Evolutionary conservation across 2,888 invertebrate genomes (phyloP), one percentile per base, ranked within the genome.

Genomic region (Pyrgus malvae): DNA sequence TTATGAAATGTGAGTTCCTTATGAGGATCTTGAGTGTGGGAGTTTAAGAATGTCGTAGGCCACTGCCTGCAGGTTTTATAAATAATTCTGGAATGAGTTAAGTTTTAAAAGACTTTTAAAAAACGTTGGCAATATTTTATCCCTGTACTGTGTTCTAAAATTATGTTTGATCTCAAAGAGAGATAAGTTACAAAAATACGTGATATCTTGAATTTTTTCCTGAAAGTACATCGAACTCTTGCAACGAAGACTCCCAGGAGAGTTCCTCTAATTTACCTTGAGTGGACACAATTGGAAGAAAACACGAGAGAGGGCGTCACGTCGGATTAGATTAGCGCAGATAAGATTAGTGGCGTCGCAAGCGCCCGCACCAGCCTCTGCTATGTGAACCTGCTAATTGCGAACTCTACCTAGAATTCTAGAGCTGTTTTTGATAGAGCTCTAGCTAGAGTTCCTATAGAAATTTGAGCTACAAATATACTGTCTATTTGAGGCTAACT

Each of bases 211-310:
- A 9, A 2, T 12, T 33, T 66, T 74, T 73, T 71, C 69, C 67
- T 74, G 55, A 67, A 68, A 66, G 70, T 72, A 68, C 74, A 78
- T 74, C 75, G 72, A 78, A 80, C 75, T 69, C 67, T 73, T 78
- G 74, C 73, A 72, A 75, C 78, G 76, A 73, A 64, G 73, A 78
- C 66, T 82, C 86, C 71, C 83, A 55, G 61, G 83, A 83, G 87
- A 82, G 78, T 84, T 81, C 74, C 74, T 80, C 78, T 86, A 87
- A 89, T 87, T 85, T 82, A 86, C 82, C 84, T 82, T 76, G 83
- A 85, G 79, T 87, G 86, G 83, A 86, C 87, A 84, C 87, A 84
- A 87, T 84, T 88, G 82, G 78, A 87, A 87, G 88, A 87, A 88
- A 87, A 88, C 83, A 86, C 84, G 76, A 86, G 86, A 83, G 82